These are phyloP conservation scores for Holothuria scabra DNA, from an alignment of 53 echinoderm and acorn worm genomes.

Conservation along the genomic window DNA sequence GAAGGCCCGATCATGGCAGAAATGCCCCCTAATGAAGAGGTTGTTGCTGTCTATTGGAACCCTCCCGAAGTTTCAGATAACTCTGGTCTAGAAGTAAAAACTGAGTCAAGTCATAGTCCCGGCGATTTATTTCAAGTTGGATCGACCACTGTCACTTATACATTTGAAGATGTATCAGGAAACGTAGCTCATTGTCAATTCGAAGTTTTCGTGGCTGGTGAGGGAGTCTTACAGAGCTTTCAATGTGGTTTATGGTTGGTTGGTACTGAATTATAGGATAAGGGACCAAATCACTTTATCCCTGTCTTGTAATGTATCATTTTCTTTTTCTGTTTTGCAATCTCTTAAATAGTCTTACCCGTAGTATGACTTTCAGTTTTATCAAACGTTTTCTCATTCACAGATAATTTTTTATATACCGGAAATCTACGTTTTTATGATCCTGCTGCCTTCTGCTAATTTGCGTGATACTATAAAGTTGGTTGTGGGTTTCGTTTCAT, in stretches of 20 bases:
- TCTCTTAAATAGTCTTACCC: too few species aligned
- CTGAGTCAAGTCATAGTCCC: neutral
- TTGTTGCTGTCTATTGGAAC: neutral
- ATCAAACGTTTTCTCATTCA: too few species aligned
- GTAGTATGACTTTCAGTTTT: too few species aligned
- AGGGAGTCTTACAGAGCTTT: neutral
- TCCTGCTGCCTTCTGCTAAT: too few species aligned
- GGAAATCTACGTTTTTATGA: too few species aligned
- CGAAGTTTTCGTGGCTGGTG: constrained; percentile 30
- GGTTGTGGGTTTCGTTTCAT: too few species aligned
- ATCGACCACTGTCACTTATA: neutral
- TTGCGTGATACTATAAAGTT: too few species aligned
- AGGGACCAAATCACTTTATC: too few species aligned
- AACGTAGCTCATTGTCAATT: constrained; percentile 26
- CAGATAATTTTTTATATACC: too few species aligned
- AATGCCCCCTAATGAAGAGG: neutral
- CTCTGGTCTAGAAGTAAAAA: constrained; percentile 26
- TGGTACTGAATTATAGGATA: too few species aligned
- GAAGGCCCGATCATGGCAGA: constrained; percentile 4
- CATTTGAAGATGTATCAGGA: constrained; percentile 8
- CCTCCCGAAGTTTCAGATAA: constrained; percentile 18
- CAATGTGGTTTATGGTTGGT: neutral
- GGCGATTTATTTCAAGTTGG: constrained; percentile 7
- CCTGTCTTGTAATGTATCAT: too few species aligned
- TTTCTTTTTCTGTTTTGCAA: too few species aligned